A percentile compares a stretch with the other conserved stretches of the same genome.
phyloP scores from a whole-genome alignment of 2,888 invertebrate genomes.

The Euzophera pinguis region DNA sequence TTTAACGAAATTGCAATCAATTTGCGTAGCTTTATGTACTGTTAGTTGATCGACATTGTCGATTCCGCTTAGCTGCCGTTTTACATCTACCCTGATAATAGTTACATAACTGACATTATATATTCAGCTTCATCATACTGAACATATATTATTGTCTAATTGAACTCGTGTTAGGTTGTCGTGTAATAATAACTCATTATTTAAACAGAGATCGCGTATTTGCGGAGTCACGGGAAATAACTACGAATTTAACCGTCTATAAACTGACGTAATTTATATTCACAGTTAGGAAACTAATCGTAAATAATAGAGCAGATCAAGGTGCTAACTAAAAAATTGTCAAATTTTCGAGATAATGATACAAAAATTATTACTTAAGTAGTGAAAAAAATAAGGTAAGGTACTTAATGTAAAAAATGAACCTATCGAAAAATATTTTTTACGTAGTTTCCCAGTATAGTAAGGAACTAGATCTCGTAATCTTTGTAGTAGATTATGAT shows the following conservation, averaged over 20 bases:
- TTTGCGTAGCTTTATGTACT: no score
- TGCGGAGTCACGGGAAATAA: neutral
- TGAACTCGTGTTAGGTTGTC: neutral
- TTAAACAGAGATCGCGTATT: constrained; percentile 4
- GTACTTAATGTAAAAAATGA: no score
- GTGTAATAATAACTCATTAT: constrained; percentile 2
- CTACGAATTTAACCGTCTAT: constrained; percentile 16
- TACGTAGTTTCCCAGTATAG: no score
- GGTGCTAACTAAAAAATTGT: no score
- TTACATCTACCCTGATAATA: neutral
- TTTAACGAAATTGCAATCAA: no score
- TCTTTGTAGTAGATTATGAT: no score
- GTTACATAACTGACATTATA: neutral
- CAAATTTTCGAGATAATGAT: no score
- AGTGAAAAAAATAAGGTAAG: no score
- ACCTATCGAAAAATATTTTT: no score
- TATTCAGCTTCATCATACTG: neutral
- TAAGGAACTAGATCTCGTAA: no score
- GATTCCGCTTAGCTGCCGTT: neutral
- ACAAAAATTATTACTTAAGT: no score
- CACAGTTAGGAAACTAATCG: constrained; percentile 31
- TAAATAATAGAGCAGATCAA: no score
- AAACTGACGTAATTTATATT: constrained; percentile 36
- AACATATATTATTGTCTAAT: neutral
- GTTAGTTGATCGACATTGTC: neutral